These are phyloP conservation scores for Bufo gargarizans DNA, from an alignment of 2,113 vertebrate species.

Conservation along the genomic window DNA sequence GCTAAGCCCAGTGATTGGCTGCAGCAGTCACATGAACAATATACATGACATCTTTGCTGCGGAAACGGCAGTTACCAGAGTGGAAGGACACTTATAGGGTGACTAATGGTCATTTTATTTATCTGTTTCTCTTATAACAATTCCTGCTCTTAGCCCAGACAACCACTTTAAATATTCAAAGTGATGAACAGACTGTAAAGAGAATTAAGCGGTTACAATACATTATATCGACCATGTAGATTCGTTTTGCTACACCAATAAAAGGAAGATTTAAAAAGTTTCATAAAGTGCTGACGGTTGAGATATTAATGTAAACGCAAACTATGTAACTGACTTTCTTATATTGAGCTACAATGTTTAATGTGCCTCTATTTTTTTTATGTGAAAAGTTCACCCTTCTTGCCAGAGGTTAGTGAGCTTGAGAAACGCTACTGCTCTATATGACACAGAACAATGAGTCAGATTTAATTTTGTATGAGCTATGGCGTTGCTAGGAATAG, in stretches of 20 bases:
- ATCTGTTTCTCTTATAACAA: no score
- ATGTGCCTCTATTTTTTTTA: not conserved
- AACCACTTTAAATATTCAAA: not conserved
- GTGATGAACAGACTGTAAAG: not conserved
- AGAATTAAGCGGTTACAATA: not conserved
- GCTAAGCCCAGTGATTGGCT: no score
- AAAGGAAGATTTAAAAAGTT: not conserved
- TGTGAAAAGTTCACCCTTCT: not conserved
- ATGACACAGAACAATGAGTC: constrained; percentile 47
- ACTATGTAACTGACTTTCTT: not conserved
- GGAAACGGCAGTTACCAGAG: no score
- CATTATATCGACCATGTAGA: not conserved
- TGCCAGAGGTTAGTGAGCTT: not conserved
- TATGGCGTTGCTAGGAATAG: constrained; percentile 37
- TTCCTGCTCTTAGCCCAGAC: no score
- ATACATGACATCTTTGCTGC: no score
- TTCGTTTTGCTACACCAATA: not conserved
- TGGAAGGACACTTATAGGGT: no score
- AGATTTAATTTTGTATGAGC: constrained; percentile 53
- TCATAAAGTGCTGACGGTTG: not conserved
- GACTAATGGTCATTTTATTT: no score
- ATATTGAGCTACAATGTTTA: not conserved
- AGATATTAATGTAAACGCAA: not conserved
- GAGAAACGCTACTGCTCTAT: constrained; percentile 29
- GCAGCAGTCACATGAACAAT: no score